Conservation (phyloP, 2,797 vertebrate species). For the Eulemur coronatus region DNA sequence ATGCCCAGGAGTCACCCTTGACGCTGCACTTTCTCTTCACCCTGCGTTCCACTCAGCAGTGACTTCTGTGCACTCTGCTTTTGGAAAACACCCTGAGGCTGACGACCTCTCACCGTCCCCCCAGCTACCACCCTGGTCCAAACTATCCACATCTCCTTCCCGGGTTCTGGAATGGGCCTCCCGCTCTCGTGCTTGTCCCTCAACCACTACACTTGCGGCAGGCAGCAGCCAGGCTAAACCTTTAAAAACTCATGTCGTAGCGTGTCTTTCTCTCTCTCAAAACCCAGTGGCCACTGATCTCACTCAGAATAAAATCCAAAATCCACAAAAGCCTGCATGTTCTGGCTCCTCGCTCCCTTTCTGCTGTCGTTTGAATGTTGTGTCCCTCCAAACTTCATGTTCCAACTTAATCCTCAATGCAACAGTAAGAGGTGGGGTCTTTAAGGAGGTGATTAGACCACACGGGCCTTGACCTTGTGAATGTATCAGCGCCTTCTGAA, state of each 20-base stretch:
- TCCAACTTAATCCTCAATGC: neutral
- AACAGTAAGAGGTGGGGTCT: neutral
- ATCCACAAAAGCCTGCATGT: neutral
- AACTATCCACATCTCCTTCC: no score
- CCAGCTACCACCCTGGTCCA: neutral
- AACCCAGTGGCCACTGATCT: neutral
- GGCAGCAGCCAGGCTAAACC: neutral
- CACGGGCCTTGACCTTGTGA: no score
- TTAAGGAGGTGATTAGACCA: neutral
- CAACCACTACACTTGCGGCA: rapidly evolving
- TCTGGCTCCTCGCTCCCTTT: neutral
- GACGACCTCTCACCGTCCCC: neutral
- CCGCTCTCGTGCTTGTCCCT: no score
- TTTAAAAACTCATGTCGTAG: neutral
- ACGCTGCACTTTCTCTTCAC: neutral
- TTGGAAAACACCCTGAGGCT: neutral
- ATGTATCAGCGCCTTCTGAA: neutral
- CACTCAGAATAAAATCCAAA: neutral
- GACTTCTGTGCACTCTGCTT: neutral
- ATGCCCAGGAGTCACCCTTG: neutral
- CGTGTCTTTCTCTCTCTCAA: neutral
- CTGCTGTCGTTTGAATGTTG: neutral
- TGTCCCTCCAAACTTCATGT: neutral
- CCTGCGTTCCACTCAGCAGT: neutral
- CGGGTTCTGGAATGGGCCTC: neutral